Percentiles rank a stretch among this genome's conserved stretches.
Evolutionary conservation across 2,888 invertebrate genomes (phyloP).

Genomic region (Ischnura elegans): DNA sequence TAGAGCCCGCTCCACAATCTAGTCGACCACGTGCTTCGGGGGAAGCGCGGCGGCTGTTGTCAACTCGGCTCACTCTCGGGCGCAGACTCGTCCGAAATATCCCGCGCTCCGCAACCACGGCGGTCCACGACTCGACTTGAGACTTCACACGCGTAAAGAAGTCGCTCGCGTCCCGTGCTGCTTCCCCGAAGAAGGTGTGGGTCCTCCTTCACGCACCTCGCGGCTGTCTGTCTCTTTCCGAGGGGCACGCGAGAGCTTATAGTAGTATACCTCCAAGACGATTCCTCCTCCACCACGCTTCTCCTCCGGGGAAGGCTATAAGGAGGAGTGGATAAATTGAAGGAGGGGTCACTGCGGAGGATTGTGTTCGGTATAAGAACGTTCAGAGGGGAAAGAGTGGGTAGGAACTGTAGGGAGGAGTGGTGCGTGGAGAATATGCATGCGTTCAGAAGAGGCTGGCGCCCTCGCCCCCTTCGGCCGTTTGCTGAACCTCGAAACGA

Average conservation of each 20-base stretch:
- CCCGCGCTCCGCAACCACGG: too few species aligned
- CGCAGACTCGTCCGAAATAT: too few species aligned
- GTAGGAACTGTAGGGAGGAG: background rate
- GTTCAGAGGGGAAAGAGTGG: too few species aligned
- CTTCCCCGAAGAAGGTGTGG: too few species aligned
- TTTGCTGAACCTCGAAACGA: background rate
- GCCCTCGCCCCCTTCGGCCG: slow-evolving; percentile 31
- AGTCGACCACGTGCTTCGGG: too few species aligned
- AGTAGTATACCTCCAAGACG: background rate
- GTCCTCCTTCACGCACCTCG: background rate
- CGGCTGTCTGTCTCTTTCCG: background rate
- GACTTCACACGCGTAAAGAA: background rate
- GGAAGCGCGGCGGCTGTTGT: too few species aligned
- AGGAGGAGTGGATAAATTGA: background rate
- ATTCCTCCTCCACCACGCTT: background rate
- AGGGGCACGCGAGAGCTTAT: background rate
- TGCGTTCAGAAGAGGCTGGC: background rate
- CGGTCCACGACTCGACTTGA: too few species aligned
- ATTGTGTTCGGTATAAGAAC: background rate
- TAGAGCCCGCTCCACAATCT: too few species aligned
- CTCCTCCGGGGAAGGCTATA: background rate
- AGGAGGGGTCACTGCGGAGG: background rate
- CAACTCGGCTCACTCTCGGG: too few species aligned
- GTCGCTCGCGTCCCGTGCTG: background rate
- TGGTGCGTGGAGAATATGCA: background rate